A percentile compares a stretch with the other conserved stretches of the same genome.
phyloP scores from a whole-genome alignment of 1,140 invertebrate genomes.

The Arctopsyche grandis region DNA sequence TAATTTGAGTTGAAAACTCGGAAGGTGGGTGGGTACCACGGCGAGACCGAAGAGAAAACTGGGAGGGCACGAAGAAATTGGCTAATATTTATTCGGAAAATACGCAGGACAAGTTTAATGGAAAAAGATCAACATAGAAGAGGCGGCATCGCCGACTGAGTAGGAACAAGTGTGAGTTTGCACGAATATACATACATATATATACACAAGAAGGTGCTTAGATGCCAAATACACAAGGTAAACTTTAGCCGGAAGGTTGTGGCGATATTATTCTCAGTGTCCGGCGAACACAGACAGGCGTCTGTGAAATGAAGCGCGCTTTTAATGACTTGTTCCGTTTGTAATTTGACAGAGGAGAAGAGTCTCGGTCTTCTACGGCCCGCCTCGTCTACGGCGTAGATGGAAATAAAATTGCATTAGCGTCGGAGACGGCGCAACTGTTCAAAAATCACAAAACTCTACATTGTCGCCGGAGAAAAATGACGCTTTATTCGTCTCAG shows the following conservation, averaged over 20 bases:
- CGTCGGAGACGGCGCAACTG: constrained; percentile 2
- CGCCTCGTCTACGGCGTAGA: background rate
- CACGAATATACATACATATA: constrained; percentile 6
- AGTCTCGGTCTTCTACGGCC: background rate
- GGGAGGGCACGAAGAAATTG: constrained; percentile 34
- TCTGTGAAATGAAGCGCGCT: constrained; percentile 8
- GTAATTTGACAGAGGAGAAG: constrained; percentile 23
- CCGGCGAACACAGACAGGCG: background rate
- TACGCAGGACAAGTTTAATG: constrained; percentile 51
- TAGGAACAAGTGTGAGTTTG: constrained; percentile 26
- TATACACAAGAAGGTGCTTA: constrained; percentile 18
- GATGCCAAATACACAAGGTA: constrained; percentile 37
- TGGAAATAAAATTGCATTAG: constrained; percentile 32
- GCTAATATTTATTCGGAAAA: constrained; percentile 55
- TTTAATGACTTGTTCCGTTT: constrained; percentile 37
- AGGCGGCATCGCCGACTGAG: constrained; percentile 29
- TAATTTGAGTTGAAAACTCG: constrained; percentile 52
- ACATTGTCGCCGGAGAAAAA: background rate
- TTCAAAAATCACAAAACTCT: constrained; percentile 28
- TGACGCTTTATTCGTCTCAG: background rate
- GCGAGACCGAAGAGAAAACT: background rate
- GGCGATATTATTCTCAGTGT: constrained; percentile 26
- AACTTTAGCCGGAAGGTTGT: constrained; percentile 30
- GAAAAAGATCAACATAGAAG: constrained; percentile 53
- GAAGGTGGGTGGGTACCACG: background rate